A percentile compares a stretch with the other conserved stretches of the same genome.
Evolutionary conservation across 2,888 invertebrate genomes (phyloP).

Genomic region (Hipparchia semele): DNA sequence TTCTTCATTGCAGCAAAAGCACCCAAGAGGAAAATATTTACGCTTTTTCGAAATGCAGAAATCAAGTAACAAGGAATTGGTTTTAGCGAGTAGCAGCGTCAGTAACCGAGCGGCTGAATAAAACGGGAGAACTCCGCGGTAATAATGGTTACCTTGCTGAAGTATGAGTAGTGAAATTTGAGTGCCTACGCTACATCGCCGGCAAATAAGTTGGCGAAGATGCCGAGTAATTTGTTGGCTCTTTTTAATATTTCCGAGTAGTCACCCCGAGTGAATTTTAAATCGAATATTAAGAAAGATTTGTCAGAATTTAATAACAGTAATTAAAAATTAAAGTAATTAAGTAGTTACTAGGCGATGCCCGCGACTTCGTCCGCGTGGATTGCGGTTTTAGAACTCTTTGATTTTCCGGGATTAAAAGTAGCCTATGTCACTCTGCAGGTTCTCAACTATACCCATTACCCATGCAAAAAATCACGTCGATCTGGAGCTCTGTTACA

Average conservation of each 20-base stretch:
- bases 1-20: conserved; percentile 72
- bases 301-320: too few relatives aligned
- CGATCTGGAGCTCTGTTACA: too few relatives aligned
- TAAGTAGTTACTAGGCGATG: too few relatives aligned
- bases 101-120: conserved; percentile 72
- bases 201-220: conserved; percentile 48
- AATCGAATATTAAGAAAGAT: background rate
- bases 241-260: conserved; percentile 35
- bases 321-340: too few relatives aligned
- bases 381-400: too few relatives aligned
- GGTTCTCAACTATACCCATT: too few relatives aligned
- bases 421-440: too few relatives aligned
- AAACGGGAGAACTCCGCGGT: conserved; percentile 65
- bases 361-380: too few relatives aligned
- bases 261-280: conserved; percentile 22
- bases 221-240: conserved; percentile 46
- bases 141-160: conserved; percentile 71
- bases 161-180: conserved; percentile 62
- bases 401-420: too few relatives aligned
- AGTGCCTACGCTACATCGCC: conserved; percentile 47
- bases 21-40: conserved; percentile 80
- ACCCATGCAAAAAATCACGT: too few relatives aligned
- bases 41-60: conserved; percentile 82
- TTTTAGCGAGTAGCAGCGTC: conserved; percentile 76
- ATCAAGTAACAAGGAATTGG: conserved; percentile 82